Conservation (phyloP, 2,888 invertebrate species). For the Stenotaenia linearis region DNA sequence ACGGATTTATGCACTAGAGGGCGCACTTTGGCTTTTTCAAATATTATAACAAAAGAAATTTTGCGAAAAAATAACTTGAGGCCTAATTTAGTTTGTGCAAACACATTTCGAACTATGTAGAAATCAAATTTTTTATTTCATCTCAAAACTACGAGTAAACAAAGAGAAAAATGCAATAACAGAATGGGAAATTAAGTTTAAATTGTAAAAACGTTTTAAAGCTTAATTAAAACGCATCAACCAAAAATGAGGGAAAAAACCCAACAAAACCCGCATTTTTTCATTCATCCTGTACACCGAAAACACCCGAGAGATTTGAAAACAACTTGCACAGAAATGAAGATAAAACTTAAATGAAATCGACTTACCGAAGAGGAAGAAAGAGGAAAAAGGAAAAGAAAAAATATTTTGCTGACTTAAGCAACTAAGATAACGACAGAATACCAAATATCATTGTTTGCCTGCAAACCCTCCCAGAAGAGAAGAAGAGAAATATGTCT, state of each 20-base stretch:
- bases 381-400: not conserved
- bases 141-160: not conserved
- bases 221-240: constrained; percentile 1
- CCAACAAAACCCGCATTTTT: not conserved
- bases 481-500: not conserved
- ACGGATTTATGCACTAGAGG: constrained; percentile 23
- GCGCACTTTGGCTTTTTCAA: constrained; percentile 19
- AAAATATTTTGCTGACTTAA: not conserved
- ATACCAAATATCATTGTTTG: constrained; percentile 12
- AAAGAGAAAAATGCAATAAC: not conserved
- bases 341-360: constrained; percentile 4
- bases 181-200: not conserved
- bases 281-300: not conserved
- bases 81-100: not conserved
- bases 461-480: not conserved
- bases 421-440: constrained; percentile 5
- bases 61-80: not conserved
- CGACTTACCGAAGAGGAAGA: not conserved
- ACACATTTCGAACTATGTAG: not conserved
- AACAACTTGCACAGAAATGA: not conserved
- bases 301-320: not conserved
- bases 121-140: not conserved
- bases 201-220: not conserved
- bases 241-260: not conserved
- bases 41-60: not conserved